A percentile compares a stretch with the other conserved stretches of the same genome.
These are phyloP conservation scores for Argynnis bischoffii DNA, from an alignment of 2,888 invertebrate genomes.

Conservation along the genomic window DNA sequence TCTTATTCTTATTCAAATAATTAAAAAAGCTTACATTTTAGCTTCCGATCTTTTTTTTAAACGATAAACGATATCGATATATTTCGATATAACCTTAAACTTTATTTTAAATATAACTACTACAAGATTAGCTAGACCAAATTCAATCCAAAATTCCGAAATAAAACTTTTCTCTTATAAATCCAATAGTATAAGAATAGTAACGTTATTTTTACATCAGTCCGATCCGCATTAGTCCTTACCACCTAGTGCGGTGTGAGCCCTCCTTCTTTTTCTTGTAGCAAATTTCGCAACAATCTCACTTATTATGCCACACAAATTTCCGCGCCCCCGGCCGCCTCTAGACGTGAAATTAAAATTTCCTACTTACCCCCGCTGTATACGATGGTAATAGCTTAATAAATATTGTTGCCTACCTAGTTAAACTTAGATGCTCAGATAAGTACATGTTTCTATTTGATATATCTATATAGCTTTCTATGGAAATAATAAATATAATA, in stretches of 20 bases:
- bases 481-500: too few species aligned
- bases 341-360: conserved; percentile 82
- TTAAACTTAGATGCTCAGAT: conserved; percentile 33
- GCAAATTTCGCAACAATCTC: conserved; percentile 83
- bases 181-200: too few species aligned
- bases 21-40: too few species aligned
- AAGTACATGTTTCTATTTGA: conserved; percentile 10
- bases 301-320: conserved; percentile 83
- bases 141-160: too few species aligned
- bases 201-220: not conserved
- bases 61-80: too few species aligned
- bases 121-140: too few species aligned
- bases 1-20: too few species aligned
- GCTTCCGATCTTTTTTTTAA: too few species aligned
- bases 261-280: conserved; percentile 83
- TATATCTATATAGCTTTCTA: not conserved
- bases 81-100: too few species aligned
- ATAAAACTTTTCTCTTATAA: too few species aligned
- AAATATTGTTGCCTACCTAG: conserved; percentile 68
- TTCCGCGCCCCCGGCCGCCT: conserved; percentile 74
- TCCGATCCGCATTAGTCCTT: conserved; percentile 52
- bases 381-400: conserved; percentile 76
- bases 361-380: conserved; percentile 74
- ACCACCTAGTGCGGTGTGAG: conserved; percentile 55
- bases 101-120: too few species aligned